phyloP scores from a whole-genome alignment of 2,113 vertebrate species.

The Odocoileus hemionus region DNA sequence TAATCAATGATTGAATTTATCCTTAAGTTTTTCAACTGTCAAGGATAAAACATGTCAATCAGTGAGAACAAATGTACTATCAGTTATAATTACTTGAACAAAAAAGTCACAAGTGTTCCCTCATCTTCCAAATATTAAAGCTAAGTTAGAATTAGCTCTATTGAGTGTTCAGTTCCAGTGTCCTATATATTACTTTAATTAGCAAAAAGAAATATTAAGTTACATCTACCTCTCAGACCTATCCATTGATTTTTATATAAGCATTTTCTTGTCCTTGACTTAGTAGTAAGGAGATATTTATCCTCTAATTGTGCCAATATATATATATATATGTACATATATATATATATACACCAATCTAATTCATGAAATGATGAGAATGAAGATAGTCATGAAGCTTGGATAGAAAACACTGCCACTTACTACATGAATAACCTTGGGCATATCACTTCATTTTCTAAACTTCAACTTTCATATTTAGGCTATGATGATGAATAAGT shows the following conservation, averaged over 20 bases:
- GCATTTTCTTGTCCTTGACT: slow-evolving; percentile 55
- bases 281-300: slow-evolving; percentile 25
- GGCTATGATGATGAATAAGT: not conserved
- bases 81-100: slow-evolving; percentile 15
- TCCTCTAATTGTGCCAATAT: slow-evolving; percentile 38
- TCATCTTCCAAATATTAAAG: not conserved
- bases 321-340: no score
- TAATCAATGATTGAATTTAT: slow-evolving; percentile 72
- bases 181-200: slow-evolving; percentile 38
- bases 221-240: slow-evolving; percentile 39
- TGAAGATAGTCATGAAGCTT: not conserved
- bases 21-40: slow-evolving; percentile 58
- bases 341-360: not conserved
- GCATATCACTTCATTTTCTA: not conserved
- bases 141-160: not conserved
- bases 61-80: slow-evolving; percentile 39
- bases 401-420: not conserved
- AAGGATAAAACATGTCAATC: slow-evolving; percentile 62
- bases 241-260: slow-evolving; percentile 55
- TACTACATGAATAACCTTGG: not conserved
- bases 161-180: not conserved
- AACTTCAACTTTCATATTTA: not conserved
- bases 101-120: not conserved
- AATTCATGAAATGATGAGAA: slow-evolving; percentile 19
- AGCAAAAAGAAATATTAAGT: slow-evolving; percentile 32